These are phyloP conservation scores for Globodera ellingtonae DNA, from an alignment of 1,140 invertebrate species.

Conservation along the genomic window DNA sequence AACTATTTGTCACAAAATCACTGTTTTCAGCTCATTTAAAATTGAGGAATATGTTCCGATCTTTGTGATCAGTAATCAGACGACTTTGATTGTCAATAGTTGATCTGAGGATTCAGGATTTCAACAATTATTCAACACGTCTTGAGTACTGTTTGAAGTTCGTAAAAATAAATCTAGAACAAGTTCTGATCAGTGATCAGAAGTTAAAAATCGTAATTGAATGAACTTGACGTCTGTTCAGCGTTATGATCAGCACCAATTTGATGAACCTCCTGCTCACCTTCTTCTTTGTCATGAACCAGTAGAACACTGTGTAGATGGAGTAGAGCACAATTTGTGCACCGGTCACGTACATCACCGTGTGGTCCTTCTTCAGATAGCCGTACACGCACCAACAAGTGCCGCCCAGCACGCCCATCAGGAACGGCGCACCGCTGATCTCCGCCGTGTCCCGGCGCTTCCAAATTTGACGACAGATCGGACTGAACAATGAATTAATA, in stretches of 20 bases:
- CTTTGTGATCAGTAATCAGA: too few species aligned
- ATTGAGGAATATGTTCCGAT: too few species aligned
- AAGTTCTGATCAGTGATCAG: too few species aligned
- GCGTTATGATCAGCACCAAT: not conserved
- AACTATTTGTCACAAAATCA: not conserved
- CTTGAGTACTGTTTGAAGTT: too few species aligned
- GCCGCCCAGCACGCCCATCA: constrained; percentile 63
- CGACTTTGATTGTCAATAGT: too few species aligned
- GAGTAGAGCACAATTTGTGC: constrained; percentile 57
- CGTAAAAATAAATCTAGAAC: too few species aligned
- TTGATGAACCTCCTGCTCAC: constrained; percentile 25
- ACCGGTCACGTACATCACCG: constrained; percentile 58
- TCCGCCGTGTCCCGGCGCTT: constrained; percentile 63
- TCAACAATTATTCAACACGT: too few species aligned
- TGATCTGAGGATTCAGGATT: too few species aligned
- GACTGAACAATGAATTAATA: constrained; percentile 43
- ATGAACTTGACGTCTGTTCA: too few species aligned
- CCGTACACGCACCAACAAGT: constrained; percentile 62
- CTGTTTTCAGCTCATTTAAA: too few species aligned
- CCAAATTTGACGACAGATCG: constrained; percentile 65
- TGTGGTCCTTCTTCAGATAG: constrained; percentile 57
- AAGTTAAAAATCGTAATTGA: too few species aligned
- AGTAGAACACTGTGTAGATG: constrained; percentile 61
- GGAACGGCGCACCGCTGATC: constrained; percentile 62
- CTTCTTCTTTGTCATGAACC: constrained; percentile 65